A percentile compares a stretch with the other conserved stretches of the same genome.
Conservation (phyloP, 2,797 vertebrate genomes). For the Melanotaenia trifasciata region DNA sequence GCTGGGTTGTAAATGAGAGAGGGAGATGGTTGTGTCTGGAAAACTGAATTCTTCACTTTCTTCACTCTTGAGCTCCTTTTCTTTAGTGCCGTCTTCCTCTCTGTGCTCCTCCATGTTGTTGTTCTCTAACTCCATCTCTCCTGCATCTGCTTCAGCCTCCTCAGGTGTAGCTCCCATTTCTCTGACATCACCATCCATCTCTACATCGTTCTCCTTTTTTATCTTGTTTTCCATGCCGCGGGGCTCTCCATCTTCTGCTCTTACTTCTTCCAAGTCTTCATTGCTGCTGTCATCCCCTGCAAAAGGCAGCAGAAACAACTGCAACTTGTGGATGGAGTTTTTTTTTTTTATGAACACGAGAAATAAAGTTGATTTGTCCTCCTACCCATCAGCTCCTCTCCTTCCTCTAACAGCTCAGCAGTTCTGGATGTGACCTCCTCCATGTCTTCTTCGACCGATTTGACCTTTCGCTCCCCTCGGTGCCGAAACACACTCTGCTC, state of each 20-base stretch:
- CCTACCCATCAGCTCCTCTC: slow-evolving; percentile 90
- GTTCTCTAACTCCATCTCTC: slow-evolving; percentile 10
- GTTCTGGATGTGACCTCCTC: slow-evolving; percentile 84
- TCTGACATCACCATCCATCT: slow-evolving; percentile 43
- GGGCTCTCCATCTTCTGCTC: slow-evolving; percentile 46
- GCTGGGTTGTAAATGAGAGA: slow-evolving; percentile 91
- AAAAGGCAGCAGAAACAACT: not conserved
- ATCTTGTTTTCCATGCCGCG: slow-evolving; percentile 24
- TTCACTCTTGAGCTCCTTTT: slow-evolving; percentile 47
- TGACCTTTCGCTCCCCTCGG: slow-evolving; percentile 92
- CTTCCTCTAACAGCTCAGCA: slow-evolving; percentile 87
- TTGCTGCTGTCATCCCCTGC: slow-evolving; percentile 82
- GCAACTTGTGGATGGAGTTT: not conserved
- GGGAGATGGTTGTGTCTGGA: slow-evolving; percentile 93
- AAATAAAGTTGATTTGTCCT: rapidly evolving
- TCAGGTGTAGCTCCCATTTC: slow-evolving; percentile 15
- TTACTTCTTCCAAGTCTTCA: slow-evolving; percentile 69
- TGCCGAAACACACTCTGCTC: slow-evolving; percentile 93
- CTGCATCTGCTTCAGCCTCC: slow-evolving; percentile 16
- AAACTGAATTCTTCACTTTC: slow-evolving; percentile 82
- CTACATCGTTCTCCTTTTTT: slow-evolving; percentile 44
- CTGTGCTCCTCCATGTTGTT: slow-evolving; percentile 22
- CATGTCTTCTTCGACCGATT: slow-evolving; percentile 91
- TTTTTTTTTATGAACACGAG: not conserved
- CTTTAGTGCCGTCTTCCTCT: slow-evolving; percentile 52